Evolutionary conservation across 2,113 vertebrate species (phyloP), one percentile per base, ranked within the genome.

Genomic region (Chinchilla lanigera): DNA sequence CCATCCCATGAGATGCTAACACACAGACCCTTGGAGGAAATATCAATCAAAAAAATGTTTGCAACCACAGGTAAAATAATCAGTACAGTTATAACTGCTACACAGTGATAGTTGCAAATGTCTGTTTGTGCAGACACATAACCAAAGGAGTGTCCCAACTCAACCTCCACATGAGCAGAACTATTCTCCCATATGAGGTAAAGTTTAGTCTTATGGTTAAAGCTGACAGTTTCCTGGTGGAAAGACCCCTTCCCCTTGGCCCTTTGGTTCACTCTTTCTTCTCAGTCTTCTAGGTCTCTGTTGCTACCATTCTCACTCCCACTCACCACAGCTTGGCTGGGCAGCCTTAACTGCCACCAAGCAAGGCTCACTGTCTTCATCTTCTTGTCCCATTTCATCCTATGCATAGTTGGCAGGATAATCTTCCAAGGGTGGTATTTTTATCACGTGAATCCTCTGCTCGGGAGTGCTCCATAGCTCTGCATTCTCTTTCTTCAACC

Each of bases 81-180:
- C 1, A 14, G 35, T 1, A 1, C 65, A 17, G 12, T 47, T 3
- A 9, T 0, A n/a, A 17, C 12, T 9, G 1, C 50, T 19, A 7
- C 19, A 26, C 0, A 0, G 8, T 10, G 17, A 44, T 0, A 0
- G 28, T 3, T 16, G 17, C 41, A 13, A 0, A 6, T 28, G 24
- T 24, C 80, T 54, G 6, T 41, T 4, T 14, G 80, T n/a, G 3
- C n/a, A n/a, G 47, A 33, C 38, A 0, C 1, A 0, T 0, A 0
- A 35, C 41, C 41, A 4, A 8, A 56, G 38, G 3, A 0, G 28
- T 3, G 38, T 13, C 47, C 63, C 58, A 61, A 85, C 24, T 14
- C 16, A 56, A 1, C 12, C 41, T 80, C 75, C 19, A 26, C 3
- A 5, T 8, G 60, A 84, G 4, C 30, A 67, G 13, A 26, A 11